Conservation (phyloP, 35 echinoderm and acorn worm genomes). For the Chiridota heheva region DNA sequence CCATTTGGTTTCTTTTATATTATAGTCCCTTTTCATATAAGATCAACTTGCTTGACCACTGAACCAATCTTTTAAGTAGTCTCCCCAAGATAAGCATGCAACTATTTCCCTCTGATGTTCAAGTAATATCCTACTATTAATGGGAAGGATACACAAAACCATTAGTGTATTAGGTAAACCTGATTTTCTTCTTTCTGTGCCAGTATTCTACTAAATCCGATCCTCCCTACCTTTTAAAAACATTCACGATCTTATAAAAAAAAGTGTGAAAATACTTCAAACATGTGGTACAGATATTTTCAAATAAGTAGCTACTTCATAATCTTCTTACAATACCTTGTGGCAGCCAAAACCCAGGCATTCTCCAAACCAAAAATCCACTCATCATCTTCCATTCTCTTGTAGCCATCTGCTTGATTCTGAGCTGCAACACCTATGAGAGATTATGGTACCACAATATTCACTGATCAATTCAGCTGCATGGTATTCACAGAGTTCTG, state of each 20-base stretch:
- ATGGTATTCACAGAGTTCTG: not conserved
- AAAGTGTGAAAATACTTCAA: not conserved
- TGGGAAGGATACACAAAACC: too few relatives aligned
- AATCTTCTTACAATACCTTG: slow-evolving; percentile 40
- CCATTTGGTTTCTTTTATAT: too few relatives aligned
- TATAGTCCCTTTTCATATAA: too few relatives aligned
- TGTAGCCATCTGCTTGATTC: slow-evolving; percentile 94
- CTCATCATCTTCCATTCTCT: slow-evolving; percentile 76
- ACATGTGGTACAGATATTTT: not conserved
- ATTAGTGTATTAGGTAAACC: not conserved
- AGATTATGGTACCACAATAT: not conserved
- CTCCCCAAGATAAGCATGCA: too few relatives aligned
- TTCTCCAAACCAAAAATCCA: slow-evolving; percentile 91
- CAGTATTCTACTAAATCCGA: not conserved
- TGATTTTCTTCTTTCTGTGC: not conserved
- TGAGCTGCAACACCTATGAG: slow-evolving; percentile 71
- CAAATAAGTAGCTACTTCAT: not conserved
- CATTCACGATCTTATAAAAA: not conserved
- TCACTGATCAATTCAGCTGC: too few relatives aligned
- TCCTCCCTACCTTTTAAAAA: not conserved
- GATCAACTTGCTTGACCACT: too few relatives aligned
- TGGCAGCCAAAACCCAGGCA: slow-evolving; percentile 88
- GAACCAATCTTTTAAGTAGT: too few relatives aligned
- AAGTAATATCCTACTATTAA: too few relatives aligned
- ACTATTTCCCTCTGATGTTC: too few relatives aligned